A percentile compares a stretch with the other conserved stretches of the same genome.
Evolutionary conservation across 2,797 vertebrate species (phyloP).

Genomic region (Fistularia commersonii): DNA sequence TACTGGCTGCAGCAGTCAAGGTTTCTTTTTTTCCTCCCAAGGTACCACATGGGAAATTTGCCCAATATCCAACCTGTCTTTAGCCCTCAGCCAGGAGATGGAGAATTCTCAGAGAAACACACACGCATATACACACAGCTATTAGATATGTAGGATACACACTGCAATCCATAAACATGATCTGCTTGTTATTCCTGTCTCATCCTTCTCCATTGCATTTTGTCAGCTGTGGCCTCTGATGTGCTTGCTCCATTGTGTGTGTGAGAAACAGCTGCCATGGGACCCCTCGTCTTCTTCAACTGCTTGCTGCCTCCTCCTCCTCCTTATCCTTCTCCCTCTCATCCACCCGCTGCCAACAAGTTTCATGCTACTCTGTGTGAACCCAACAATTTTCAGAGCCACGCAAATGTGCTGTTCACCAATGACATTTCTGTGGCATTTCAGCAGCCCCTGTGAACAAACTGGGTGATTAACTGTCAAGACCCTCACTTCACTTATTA

Average conservation of each 20-base stretch:
- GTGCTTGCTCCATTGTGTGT: conserved; percentile 26
- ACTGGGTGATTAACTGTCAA: conserved; percentile 47
- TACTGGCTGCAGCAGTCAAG: too few species aligned
- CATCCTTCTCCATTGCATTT: conserved; percentile 43
- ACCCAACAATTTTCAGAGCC: conserved; percentile 53
- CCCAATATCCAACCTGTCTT: not conserved
- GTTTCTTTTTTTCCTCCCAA: too few species aligned
- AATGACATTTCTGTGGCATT: conserved; percentile 63
- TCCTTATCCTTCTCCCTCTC: conserved; percentile 16
- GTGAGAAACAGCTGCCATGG: conserved; percentile 63
- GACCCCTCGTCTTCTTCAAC: conserved; percentile 41
- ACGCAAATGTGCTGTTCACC: conserved; percentile 42
- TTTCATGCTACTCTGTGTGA: conserved; percentile 71
- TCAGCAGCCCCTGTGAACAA: conserved; percentile 27
- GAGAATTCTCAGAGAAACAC: not conserved
- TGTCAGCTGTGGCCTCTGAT: conserved; percentile 69
- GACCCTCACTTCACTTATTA: conserved; percentile 40
- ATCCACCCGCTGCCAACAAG: conserved; percentile 43
- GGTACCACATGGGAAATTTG: not conserved
- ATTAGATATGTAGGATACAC: conserved; percentile 24
- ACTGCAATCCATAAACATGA: conserved; percentile 55
- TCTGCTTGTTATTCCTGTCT: conserved; percentile 62
- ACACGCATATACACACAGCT: not conserved
- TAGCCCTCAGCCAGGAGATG: not conserved
- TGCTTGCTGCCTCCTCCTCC: conserved; percentile 16